Conservation (phyloP, 2,113 vertebrate genomes). For the Urocolius indicus region DNA sequence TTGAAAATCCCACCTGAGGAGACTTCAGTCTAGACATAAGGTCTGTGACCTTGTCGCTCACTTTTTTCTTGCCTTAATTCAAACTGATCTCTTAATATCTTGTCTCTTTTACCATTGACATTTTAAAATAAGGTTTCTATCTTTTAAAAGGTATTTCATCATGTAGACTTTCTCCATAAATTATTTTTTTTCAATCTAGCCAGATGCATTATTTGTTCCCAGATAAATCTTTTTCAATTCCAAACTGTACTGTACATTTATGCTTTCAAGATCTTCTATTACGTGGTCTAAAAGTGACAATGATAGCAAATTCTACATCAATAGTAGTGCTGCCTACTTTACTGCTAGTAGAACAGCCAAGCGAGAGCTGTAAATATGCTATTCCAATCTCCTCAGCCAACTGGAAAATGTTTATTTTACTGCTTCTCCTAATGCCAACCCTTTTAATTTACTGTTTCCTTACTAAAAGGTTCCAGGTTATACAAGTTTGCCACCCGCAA, state of each 20-base stretch:
- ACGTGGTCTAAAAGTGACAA: neutral
- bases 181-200: neutral
- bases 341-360: neutral
- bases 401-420: neutral
- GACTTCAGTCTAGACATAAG: slow-evolving; percentile 15
- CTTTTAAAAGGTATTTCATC: neutral
- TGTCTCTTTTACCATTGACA: neutral
- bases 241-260: neutral
- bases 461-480: neutral
- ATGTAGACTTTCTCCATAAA: neutral
- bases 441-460: slow-evolving; percentile 24
- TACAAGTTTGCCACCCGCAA: neutral
- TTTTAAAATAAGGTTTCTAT: neutral
- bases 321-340: neutral
- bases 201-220: neutral
- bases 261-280: slow-evolving; percentile 6
- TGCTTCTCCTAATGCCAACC: neutral
- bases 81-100: slow-evolving; percentile 16
- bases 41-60: slow-evolving; percentile 10
- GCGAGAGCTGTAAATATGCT: neutral
- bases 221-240: neutral
- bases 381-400: neutral
- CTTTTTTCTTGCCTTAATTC: slow-evolving; percentile 24
- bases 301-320: neutral
- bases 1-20: slow-evolving; percentile 26